Evolutionary conservation across 2,888 invertebrate species (phyloP).

Genomic region (Schizotus pectinicornis): DNA sequence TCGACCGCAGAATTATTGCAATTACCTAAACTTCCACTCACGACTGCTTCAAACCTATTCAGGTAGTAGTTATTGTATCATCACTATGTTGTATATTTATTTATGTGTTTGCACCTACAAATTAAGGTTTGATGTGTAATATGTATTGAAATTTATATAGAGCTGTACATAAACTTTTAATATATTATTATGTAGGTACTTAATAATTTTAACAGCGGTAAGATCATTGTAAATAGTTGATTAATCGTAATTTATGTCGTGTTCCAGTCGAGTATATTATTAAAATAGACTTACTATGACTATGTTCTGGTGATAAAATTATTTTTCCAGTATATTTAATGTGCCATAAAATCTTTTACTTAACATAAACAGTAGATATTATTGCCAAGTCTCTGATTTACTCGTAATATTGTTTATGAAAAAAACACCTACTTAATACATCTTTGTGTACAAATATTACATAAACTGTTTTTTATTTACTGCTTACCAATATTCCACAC

Average conservation of each 20-base stretch:
- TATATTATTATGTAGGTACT: slow-evolving; percentile 41
- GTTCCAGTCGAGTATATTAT: slow-evolving; percentile 14
- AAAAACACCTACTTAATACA: slow-evolving; percentile 43
- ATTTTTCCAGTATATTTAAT: slow-evolving; percentile 28
- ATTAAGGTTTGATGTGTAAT: slow-evolving; percentile 32
- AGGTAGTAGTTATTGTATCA: slow-evolving; percentile 29
- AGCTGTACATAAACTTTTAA: slow-evolving; percentile 50
- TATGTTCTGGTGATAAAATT: slow-evolving; percentile 25
- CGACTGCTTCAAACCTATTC: slow-evolving; percentile 22
- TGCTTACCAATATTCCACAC: no score
- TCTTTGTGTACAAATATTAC: slow-evolving; percentile 39
- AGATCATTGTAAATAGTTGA: slow-evolving; percentile 39
- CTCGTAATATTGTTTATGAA: slow-evolving; percentile 27
- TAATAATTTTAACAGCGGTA: slow-evolving; percentile 31
- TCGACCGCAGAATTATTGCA: slow-evolving; percentile 13
- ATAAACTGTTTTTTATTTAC: no score
- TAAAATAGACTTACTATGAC: slow-evolving; percentile 16
- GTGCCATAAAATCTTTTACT: slow-evolving; percentile 33
- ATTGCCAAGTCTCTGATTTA: slow-evolving; percentile 7
- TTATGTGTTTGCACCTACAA: slow-evolving; percentile 40
- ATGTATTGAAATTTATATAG: slow-evolving; percentile 44
- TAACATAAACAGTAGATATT: slow-evolving; percentile 10
- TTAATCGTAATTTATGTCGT: slow-evolving; percentile 30
- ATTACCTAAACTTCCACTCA: slow-evolving; percentile 14
- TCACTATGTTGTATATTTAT: slow-evolving; percentile 44